These are phyloP conservation scores for Physocephala rufipes DNA, from an alignment of 2,888 invertebrate species.

Conservation along the genomic window DNA sequence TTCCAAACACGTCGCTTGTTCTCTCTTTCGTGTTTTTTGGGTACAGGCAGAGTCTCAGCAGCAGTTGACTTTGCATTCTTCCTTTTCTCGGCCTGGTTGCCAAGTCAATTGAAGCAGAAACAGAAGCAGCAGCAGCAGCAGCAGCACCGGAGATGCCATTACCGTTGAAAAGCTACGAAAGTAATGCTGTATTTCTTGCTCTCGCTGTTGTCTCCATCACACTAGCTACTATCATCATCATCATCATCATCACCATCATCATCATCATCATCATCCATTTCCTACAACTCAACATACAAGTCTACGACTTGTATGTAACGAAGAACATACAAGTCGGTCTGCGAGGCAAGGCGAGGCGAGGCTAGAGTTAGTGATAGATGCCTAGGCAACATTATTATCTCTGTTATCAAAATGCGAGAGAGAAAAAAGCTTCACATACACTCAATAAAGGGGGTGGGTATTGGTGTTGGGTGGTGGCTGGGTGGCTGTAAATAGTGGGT, in stretches of 20 bases:
- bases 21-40: background rate
- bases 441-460: background rate
- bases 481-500: background rate
- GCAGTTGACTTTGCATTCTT: background rate
- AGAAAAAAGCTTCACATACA: background rate
- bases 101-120: no score
- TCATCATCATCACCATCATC: background rate
- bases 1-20: no score
- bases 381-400: conserved; percentile 16
- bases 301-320: background rate
- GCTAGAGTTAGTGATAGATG: background rate
- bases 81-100: background rate
- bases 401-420: conserved; percentile 14
- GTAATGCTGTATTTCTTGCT: background rate
- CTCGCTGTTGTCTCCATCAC: background rate
- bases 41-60: background rate
- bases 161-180: background rate
- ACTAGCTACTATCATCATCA: background rate
- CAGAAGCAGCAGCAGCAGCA: no score
- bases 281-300: background rate
- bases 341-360: background rate
- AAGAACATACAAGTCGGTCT: background rate
- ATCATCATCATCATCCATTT: background rate
- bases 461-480: conserved; percentile 3
- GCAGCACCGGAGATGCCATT: no score